Conservation (phyloP, 2,113 vertebrate genomes). For the Drymodes brunneopygia region DNA sequence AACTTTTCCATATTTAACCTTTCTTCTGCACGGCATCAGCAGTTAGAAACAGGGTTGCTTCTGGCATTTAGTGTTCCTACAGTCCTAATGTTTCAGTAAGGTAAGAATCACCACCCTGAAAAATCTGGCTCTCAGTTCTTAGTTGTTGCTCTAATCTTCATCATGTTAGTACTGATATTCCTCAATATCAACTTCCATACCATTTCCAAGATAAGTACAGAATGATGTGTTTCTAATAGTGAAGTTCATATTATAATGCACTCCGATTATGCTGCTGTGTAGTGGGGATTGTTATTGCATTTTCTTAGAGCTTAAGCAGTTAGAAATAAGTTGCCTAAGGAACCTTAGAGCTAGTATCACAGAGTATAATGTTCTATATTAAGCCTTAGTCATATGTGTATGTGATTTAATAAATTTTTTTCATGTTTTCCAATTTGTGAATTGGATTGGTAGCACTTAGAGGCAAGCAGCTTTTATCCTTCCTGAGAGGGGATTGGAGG, state of each 20-base stretch:
- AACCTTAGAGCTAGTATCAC: background rate
- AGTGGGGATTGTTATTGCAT: background rate
- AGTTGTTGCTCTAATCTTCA: background rate
- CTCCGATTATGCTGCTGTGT: background rate
- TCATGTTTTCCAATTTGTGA: background rate
- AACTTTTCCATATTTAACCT: slow-evolving; percentile 44
- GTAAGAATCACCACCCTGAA: background rate
- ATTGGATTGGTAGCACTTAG: background rate
- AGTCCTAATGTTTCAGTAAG: background rate
- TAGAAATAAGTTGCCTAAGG: background rate
- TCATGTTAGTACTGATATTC: background rate
- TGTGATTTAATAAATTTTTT: background rate
- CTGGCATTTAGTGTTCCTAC: background rate
- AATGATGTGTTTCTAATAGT: background rate
- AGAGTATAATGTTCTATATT: background rate
- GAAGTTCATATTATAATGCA: background rate
- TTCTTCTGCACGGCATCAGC: background rate
- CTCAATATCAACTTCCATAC: background rate
- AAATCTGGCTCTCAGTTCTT: background rate
- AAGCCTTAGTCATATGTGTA: background rate
- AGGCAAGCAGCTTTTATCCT: background rate
- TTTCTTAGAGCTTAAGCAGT: background rate
- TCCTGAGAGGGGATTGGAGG: background rate
- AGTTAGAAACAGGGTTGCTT: background rate
- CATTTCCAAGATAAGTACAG: background rate